phyloP scores from a whole-genome alignment of 2,888 invertebrate species.

The Metacarcinus magister region DNA sequence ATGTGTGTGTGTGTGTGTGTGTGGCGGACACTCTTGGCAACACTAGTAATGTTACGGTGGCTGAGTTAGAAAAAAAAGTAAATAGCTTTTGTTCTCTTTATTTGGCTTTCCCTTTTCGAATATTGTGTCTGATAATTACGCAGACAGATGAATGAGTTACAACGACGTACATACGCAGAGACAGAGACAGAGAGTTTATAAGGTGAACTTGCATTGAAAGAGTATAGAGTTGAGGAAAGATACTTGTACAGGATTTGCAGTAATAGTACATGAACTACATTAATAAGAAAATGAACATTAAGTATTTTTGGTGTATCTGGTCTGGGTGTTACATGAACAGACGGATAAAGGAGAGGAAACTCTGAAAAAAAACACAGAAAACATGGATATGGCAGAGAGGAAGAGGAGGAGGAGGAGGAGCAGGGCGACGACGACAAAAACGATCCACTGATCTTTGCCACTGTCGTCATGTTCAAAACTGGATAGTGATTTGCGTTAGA shows the following conservation, averaged over 20 bases:
- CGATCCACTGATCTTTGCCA: background rate
- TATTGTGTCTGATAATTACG: background rate
- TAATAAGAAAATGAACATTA: background rate
- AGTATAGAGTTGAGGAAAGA: background rate
- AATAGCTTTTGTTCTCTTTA: background rate
- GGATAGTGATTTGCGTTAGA: background rate
- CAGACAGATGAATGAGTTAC: background rate
- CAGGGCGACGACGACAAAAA: background rate
- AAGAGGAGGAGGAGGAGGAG: background rate
- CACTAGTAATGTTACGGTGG: background rate
- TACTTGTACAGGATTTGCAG: background rate
- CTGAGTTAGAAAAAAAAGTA: background rate
- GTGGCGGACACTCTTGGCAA: background rate
- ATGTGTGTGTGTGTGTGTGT: constrained; percentile 59
- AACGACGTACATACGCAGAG: background rate
- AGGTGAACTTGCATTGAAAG: background rate
- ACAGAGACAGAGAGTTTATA: background rate
- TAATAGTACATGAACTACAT: background rate
- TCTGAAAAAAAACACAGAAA: background rate
- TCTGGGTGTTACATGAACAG: background rate
- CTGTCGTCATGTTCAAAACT: background rate
- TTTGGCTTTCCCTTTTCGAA: background rate
- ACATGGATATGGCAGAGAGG: background rate
- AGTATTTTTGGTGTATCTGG: background rate
- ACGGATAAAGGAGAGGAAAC: background rate